phyloP scores from a whole-genome alignment of 2,113 vertebrate genomes.

The Mus pahari region DNA sequence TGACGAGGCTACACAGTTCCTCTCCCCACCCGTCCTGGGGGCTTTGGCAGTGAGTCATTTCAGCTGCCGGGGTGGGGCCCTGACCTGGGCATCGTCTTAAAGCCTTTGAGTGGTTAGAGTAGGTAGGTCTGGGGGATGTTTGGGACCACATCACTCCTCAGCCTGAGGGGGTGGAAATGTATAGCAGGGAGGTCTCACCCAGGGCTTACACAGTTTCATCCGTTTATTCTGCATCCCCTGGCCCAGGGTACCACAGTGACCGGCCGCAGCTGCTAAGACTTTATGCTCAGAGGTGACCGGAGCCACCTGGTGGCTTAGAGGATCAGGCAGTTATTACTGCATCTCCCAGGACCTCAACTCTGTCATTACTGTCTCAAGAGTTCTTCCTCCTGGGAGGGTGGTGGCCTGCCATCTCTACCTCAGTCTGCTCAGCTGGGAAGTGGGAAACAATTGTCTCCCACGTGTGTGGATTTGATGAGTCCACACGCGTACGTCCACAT shows the following conservation, averaged over 20 bases:
- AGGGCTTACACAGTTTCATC: background rate
- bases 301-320: background rate
- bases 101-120: background rate
- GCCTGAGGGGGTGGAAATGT: background rate
- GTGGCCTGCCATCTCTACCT: background rate
- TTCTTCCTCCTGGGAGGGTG: background rate
- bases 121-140: background rate
- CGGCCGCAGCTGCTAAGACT: background rate
- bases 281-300: background rate
- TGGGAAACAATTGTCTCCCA: background rate
- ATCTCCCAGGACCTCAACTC: background rate
- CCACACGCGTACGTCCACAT: fast-evolving
- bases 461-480: background rate
- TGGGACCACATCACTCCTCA: background rate
- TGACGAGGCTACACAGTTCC: slow-evolving; percentile 66
- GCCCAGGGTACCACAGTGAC: no score
- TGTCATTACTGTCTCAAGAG: background rate
- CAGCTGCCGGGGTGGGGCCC: background rate
- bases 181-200: no score
- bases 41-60: background rate
- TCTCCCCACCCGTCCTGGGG: background rate
- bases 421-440: background rate
- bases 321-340: background rate
- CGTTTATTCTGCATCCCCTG: background rate
- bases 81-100: background rate